Base-by-base conservation (phyloP, 1,140 invertebrate species). In the Drosophila suzukii region DNA sequence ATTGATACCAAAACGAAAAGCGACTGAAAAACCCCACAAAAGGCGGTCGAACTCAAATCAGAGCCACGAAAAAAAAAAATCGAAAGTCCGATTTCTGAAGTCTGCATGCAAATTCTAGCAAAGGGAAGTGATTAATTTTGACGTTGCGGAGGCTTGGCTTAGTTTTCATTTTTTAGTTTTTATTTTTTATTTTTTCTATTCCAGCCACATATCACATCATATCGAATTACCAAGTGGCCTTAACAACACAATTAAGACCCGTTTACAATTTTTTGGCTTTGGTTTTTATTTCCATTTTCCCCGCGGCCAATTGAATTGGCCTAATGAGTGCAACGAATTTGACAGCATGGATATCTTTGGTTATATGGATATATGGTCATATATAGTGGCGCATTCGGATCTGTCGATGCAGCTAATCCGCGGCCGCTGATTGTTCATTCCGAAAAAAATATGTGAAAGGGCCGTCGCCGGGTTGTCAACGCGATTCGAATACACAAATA, bases 271-370 rank as follows among this genome's bases (percentile, higher is more conserved):
- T 70, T 58, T 50, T 44, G 47, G 20, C 20, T 7, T 20, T n/a
- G 12, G 41, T 27, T 60, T 39, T 77, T 56, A 62, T 72, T 82
- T 71, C 61, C 55, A 63, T 46, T 76, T 68, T 61, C 47, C 57
- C 49, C 24, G 46, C 60, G 41, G 46, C 63, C 82, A 88, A 76
- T 76, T 86, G 44, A 88, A 88, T 80, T 77, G 84, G 76, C 76
- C 83, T 88, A 88, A 88, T 88, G 80, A 88, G 67, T 88, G 80
- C 79, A 89, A 88, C 83, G 83, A 88, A 83, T 83, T 65, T 80
- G 84, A 88, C 83, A 85, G 81, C 65, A 17, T 38, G 53, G 50
- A 20, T 36, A 50, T 38, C 11, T 20, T 38, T 65, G 47, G 32
- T 20, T 44, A 39, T 43, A 47, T 66, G 61, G 32, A 30, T 44